Evolutionary conservation across 2,888 invertebrate genomes (phyloP), one percentile per base, ranked within the genome.

Genomic region (Dicranocentrus wangi): DNA sequence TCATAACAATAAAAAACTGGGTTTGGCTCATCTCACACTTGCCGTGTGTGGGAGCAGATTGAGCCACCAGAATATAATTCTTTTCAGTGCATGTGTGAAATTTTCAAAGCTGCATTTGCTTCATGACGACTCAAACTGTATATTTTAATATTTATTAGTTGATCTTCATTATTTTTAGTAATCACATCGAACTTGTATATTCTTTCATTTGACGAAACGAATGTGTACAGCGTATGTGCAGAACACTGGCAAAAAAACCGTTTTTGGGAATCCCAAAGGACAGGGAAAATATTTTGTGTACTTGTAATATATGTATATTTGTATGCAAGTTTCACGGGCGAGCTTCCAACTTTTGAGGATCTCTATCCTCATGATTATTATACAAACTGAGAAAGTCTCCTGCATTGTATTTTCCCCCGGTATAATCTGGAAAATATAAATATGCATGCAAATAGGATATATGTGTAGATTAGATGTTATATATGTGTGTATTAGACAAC

Each of bases 1-100:
- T 61, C 61, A 61, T 61, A 61, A 61, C 39, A 61, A 61, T 61
- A 61, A 61, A 61, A 61, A 61, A 32, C 17, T 2, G 61, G 61
- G 61, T 28, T 61, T 28, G 61, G 61, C 61, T 61, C 61, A 61
- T 55, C 55, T 55, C 47, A 47, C n/a, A 5, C n/a, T 47, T 47
- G n/a, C 5, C 17, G 8, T 17, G n/a, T 5, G 47, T 10, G 47
- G n/a, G 47, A 15, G 5, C 8, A 47, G 47, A 17, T 47, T 32
- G 32, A 32, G 32, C 47, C 39, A 39, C 39, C 13, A 13, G 7
- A 5, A 8, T 13, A 8, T 39, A 5, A 39, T 13, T 39, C 39
- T 39, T 39, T 13, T 8, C 5, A 39, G 39, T n/a, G 15, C n/a
- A 47, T 47, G 47, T 47, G 47, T 47, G 47, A 47, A 47, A 47